Evolutionary conservation across 2,113 vertebrate genomes (phyloP).

Genomic region (Rhinolophus sinicus): DNA sequence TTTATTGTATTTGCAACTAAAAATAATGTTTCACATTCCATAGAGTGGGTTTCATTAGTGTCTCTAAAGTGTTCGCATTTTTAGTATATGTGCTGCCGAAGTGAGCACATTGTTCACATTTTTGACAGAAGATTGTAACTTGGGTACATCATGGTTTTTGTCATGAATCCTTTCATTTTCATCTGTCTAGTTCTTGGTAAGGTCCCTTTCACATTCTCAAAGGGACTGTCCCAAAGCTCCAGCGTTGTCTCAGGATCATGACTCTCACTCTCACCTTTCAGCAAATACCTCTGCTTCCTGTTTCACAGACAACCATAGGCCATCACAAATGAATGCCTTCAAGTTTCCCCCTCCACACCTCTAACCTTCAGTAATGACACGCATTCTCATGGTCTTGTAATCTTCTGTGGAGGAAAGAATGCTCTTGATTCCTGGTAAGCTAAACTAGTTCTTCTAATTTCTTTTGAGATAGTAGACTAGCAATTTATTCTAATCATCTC

Average conservation of each 20-base stretch:
- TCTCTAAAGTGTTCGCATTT: background rate
- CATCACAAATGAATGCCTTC: background rate
- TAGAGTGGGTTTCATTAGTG: background rate
- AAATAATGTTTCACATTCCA: background rate
- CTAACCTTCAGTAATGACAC: background rate
- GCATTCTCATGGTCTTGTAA: background rate
- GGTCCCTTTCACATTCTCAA: background rate
- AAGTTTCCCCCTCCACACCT: background rate
- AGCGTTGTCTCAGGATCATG: background rate
- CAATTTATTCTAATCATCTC: background rate
- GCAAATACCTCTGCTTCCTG: background rate
- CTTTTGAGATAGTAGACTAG: background rate
- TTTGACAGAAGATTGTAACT: background rate
- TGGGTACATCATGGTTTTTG: background rate
- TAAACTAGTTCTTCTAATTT: background rate
- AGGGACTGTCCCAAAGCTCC: background rate
- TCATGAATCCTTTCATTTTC: constrained; percentile 23
- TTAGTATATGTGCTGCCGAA: too few species aligned
- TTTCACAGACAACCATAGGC: background rate
- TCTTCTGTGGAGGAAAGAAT: background rate
- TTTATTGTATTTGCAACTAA: background rate
- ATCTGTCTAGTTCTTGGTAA: constrained; percentile 7
- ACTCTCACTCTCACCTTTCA: background rate
- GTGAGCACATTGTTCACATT: too few species aligned
- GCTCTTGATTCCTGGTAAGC: background rate